Percentiles rank a stretch among this genome's conserved stretches.
These are phyloP conservation scores for Strigamia maritima DNA, from an alignment of 2,888 invertebrate species.

Conservation along the genomic window DNA sequence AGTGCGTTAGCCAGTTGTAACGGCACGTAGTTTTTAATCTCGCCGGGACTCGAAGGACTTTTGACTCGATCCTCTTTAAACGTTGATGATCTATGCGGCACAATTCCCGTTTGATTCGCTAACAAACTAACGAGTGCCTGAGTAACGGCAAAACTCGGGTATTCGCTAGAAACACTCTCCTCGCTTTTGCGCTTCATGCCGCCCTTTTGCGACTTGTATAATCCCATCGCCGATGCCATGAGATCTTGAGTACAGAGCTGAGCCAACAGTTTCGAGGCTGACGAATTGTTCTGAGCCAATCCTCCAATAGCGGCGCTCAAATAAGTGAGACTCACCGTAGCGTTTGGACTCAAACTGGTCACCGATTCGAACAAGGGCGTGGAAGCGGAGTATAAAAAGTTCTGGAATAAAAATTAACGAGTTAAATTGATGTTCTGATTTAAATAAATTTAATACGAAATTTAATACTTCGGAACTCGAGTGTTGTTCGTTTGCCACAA, in stretches of 20 bases:
- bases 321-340: constrained; percentile 45
- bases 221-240: constrained; percentile 54
- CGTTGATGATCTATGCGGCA: background rate
- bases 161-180: background rate
- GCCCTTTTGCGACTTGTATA: constrained; percentile 44
- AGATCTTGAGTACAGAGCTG: constrained; percentile 61
- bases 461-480: background rate
- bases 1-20: constrained; percentile 61
- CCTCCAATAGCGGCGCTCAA: constrained; percentile 56
- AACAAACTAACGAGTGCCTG: constrained; percentile 62
- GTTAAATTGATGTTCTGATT: no score
- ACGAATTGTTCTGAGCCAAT: constrained; percentile 58
- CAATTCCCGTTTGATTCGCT: constrained; percentile 44
- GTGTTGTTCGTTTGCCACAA: constrained; percentile 43
- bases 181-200: constrained; percentile 43
- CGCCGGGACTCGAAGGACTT: constrained; percentile 34
- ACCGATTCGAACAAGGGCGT: background rate
- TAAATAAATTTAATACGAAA: background rate
- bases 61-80: constrained; percentile 42
- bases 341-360: constrained; percentile 35
- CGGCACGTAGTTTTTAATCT: constrained; percentile 47
- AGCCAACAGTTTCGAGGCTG: constrained; percentile 59
- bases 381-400: background rate
- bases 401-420: background rate
- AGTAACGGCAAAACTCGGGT: constrained; percentile 58